Conservation (phyloP, 2,113 vertebrate species). For the Lota lota region DNA sequence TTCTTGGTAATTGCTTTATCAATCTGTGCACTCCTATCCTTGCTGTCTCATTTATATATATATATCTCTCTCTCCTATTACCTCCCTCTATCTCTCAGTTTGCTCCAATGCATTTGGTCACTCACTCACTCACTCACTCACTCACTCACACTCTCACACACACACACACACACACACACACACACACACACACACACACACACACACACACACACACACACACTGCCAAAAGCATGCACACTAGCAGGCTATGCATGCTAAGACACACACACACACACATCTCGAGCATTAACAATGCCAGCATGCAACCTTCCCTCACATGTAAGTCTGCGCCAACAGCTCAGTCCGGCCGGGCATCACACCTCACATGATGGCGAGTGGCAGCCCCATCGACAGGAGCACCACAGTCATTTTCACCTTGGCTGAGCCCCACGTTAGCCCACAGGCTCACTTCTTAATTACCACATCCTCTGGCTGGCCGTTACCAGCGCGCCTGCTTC, state of each 20-base stretch:
- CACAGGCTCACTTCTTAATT: constrained; percentile 57
- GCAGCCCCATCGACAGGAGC: constrained; percentile 45
- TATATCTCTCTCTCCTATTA: constrained; percentile 36
- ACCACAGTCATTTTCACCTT: constrained; percentile 57
- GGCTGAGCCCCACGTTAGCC: constrained; percentile 48
- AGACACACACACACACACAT: constrained; percentile 19
- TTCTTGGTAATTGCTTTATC: constrained; percentile 74
- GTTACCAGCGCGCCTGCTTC: constrained; percentile 54
- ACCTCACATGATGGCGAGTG: constrained; percentile 23
- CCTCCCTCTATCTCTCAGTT: neutral
- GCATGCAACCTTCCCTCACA: constrained; percentile 1
- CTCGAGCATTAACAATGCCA: constrained; percentile 37
- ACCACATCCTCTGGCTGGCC: constrained; percentile 48
- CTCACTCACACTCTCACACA: neutral
- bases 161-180: neutral
- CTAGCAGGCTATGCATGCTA: constrained; percentile 2
- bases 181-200: neutral
- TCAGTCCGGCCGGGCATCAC: neutral
- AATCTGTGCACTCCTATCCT: constrained; percentile 64
- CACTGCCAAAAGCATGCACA: constrained; percentile 19
- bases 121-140: neutral
- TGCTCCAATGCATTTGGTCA: neutral
- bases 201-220: neutral
- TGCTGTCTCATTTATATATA: constrained; percentile 56
- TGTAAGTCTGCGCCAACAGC: neutral